Evolutionary conservation across 1,140 invertebrate species (phyloP).

Genomic region (Drosophila ambigua): DNA sequence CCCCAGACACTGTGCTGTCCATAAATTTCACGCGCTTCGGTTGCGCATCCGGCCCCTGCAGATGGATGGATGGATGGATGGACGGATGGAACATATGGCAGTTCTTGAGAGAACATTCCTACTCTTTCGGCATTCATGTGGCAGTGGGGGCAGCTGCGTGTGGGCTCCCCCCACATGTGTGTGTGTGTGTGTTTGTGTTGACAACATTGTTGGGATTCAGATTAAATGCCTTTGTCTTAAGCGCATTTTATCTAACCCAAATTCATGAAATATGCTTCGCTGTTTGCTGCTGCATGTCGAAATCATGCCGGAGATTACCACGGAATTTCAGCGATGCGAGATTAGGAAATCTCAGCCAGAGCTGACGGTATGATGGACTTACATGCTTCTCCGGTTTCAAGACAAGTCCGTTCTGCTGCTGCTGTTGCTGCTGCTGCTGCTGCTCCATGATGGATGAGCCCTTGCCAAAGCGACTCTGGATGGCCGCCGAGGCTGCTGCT

Average conservation of each 20-base stretch:
- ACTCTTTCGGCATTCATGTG: background rate
- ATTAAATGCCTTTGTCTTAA: constrained; percentile 75
- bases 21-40: constrained; percentile 77
- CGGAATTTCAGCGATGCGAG: constrained; percentile 52
- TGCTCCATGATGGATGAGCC: constrained; percentile 31
- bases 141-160: constrained; percentile 29
- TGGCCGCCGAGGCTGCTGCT: constrained; percentile 70
- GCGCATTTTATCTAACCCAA: constrained; percentile 76
- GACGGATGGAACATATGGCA: constrained; percentile 66
- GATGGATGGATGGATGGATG: constrained; percentile 27
- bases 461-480: constrained; percentile 73
- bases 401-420: constrained; percentile 72
- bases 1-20: constrained; percentile 22
- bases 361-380: constrained; percentile 60
- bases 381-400: constrained; percentile 83
- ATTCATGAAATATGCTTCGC: constrained; percentile 64
- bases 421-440: constrained; percentile 51
- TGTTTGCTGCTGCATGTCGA: constrained; percentile 45
- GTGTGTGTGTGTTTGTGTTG: constrained; percentile 50
- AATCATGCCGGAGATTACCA: constrained; percentile 60
- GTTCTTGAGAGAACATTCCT: constrained; percentile 62
- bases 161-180: constrained; percentile 26
- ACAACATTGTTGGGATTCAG: constrained; percentile 76
- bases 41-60: constrained; percentile 75
- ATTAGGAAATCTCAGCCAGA: constrained; percentile 61